Evolutionary conservation across 1,140 invertebrate genomes (phyloP), one percentile per base, ranked within the genome.

Genomic region (Leptonema lineaticorne): DNA sequence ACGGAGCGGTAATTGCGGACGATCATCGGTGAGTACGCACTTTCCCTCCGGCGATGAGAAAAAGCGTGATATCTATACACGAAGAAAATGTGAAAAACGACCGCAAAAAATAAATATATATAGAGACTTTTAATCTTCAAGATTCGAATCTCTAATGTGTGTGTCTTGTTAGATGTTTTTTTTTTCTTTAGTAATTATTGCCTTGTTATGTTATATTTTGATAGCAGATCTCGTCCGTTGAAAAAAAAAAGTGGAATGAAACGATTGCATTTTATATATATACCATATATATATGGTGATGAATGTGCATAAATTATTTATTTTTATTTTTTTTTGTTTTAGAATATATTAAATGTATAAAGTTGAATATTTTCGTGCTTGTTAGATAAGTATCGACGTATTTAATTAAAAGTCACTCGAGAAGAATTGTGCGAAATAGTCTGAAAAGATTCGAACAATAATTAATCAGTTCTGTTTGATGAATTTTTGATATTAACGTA

Each of bases 111-210:
- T 41, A 41, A 41, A 4, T 4, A 41, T 41, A 41, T 14, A 41
- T 14, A 41, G 22, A 48, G 18, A 20, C 46, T 5, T 1, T 5
- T 26, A 26, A 53, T 26, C 27, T 53, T 53, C 22, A 14, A 1
- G 50, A 53, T 53, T 53, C 50, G 50, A 26, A 53, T 53, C 50
- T 53, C 50, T n/a, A n/a, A n/a, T n/a, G n/a, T n/a, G n/a, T n/a
- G 4, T 50, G 5, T 41, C 37, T 41, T 14, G 37, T 24, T 53
- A 26, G 50, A 53, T 53, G 27, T 53, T 24, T 14, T 53, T 11
- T 53, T 53, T 26, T 26, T 48, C 22, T 48, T 48, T 11, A 22
- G 9, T 53, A 9, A 53, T 26, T 53, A 24, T 53, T 53, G 27
- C 3, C 14, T 26, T 48, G 50, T 53, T 7, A 11, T n/a, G 50